Evolutionary conservation across 1,140 invertebrate species (phyloP).

Genomic region (Pseudomyrmex concolor): DNA sequence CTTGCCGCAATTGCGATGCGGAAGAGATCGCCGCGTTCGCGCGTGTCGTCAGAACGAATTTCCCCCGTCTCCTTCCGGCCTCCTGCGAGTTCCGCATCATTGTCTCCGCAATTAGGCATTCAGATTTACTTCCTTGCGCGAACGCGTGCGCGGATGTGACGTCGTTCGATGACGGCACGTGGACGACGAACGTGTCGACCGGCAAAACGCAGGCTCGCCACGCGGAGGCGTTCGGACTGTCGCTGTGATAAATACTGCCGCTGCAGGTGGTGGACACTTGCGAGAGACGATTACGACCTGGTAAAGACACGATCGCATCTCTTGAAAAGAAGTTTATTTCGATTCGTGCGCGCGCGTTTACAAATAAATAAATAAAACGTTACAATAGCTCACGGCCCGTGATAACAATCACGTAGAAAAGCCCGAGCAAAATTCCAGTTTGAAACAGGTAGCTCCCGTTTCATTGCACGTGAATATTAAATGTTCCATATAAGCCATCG

Average conservation of each 20-base stretch:
- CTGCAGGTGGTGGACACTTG: conserved; percentile 72
- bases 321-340: conserved; percentile 12
- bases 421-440: not conserved
- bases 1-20: conserved; percentile 68
- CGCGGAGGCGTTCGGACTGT: conserved; percentile 63
- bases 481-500: conserved; percentile 17
- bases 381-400: too few species aligned
- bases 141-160: conserved; percentile 79
- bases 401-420: too few species aligned
- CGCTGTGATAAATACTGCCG: conserved; percentile 64
- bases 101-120: conserved; percentile 81
- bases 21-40: conserved; percentile 62
- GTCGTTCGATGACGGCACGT: conserved; percentile 69
- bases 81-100: conserved; percentile 77
- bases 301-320: conserved; percentile 48
- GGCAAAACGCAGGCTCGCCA: conserved; percentile 51
- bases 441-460: conserved; percentile 20
- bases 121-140: conserved; percentile 77
- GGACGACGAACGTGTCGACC: conserved; percentile 62
- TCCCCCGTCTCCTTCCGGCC: conserved; percentile 74
- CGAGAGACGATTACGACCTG: conserved; percentile 38
- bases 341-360: too few species aligned
- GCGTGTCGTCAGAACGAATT: conserved; percentile 48
- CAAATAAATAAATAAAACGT: too few species aligned
- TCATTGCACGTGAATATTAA: conserved; percentile 1